A percentile compares a stretch with the other conserved stretches of the same genome.
Evolutionary conservation across 2,113 vertebrate genomes (phyloP).

Genomic region (Machaerirhynchus nigripectus): DNA sequence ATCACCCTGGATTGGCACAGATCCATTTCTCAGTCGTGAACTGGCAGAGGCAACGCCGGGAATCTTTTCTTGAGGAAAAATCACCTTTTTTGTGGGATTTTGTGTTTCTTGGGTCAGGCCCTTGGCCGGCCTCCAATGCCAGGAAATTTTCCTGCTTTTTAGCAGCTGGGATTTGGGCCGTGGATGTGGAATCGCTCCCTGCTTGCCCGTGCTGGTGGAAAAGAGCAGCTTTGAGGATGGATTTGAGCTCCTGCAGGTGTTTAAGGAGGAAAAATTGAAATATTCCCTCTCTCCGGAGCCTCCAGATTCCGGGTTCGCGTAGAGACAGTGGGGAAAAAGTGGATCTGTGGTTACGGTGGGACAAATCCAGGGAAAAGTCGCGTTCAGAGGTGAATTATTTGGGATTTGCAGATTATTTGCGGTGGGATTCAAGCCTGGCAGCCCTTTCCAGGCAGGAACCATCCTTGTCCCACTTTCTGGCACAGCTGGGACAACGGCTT

Average conservation of each 20-base stretch:
- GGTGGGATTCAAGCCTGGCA: background rate
- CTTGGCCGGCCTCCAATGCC: background rate
- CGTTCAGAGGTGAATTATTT: background rate
- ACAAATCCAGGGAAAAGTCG: background rate
- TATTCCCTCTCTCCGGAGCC: background rate
- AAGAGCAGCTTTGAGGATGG: background rate
- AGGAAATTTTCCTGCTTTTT: background rate
- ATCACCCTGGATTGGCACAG: background rate
- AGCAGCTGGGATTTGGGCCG: background rate
- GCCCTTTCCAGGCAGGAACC: background rate
- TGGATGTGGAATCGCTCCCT: background rate
- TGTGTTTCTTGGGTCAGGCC: background rate
- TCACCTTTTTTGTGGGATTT: background rate
- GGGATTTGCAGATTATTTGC: background rate
- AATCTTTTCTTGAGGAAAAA: background rate
- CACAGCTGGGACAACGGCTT: too few species aligned
- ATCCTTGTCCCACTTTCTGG: accelerated
- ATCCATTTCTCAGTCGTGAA: background rate
- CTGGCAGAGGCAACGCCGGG: background rate
- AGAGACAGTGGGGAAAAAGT: background rate
- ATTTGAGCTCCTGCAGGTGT: background rate
- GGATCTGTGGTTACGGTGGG: background rate
- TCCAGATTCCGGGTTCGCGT: background rate
- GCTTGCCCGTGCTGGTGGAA: background rate
- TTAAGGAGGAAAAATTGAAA: background rate